Percentiles rank a stretch among this genome's conserved stretches.
Evolutionary conservation across 2,113 vertebrate genomes (phyloP).

Genomic region (Caracal caracal): DNA sequence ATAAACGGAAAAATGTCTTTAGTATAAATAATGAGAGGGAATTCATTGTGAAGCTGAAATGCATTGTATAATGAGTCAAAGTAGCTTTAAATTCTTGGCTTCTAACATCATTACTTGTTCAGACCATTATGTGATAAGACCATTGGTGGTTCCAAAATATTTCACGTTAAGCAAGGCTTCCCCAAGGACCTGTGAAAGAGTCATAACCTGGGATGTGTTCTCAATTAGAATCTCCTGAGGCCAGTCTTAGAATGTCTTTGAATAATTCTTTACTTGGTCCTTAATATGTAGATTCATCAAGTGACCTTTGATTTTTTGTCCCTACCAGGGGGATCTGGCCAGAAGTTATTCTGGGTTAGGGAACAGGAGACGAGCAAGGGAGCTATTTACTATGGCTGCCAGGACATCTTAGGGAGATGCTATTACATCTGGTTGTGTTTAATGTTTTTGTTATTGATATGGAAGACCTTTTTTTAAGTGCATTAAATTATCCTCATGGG

Average conservation of each 20-base stretch:
- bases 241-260: not conserved
- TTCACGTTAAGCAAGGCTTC: not conserved
- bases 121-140: not conserved
- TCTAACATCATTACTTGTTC: not conserved
- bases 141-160: not conserved
- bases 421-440: slow-evolving; percentile 69
- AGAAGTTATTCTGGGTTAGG: not conserved
- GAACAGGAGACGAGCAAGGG: not conserved
- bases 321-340: not conserved
- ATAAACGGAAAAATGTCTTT: not conserved
- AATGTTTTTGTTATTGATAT: slow-evolving; percentile 69
- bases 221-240: not conserved
- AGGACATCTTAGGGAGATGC: not conserved
- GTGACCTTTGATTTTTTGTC: slow-evolving; percentile 37
- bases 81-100: not conserved
- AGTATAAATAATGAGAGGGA: not conserved
- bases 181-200: not conserved
- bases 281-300: not conserved
- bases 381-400: not conserved
- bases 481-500: slow-evolving; percentile 57
- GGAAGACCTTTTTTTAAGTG: slow-evolving; percentile 40
- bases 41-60: not conserved
- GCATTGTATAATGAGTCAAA: not conserved
- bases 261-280: not conserved
- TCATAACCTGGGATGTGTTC: not conserved